phyloP scores from a whole-genome alignment of 2,797 vertebrate genomes.

The Alcedo atthis region DNA sequence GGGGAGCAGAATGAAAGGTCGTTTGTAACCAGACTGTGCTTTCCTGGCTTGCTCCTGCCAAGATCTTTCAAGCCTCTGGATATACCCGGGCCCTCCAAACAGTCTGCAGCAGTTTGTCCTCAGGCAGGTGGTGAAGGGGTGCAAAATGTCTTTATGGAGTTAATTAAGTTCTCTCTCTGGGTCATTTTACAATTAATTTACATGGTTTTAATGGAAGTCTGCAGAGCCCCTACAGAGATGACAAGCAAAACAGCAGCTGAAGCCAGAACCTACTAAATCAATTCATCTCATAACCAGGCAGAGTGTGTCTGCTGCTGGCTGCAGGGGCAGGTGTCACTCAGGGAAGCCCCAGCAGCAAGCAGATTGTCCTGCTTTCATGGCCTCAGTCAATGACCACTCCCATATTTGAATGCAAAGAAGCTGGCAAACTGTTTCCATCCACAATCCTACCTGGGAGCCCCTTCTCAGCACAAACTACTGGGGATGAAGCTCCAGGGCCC shows the following conservation, averaged over 20 bases:
- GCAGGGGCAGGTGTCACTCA: background rate
- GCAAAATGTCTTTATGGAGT: background rate
- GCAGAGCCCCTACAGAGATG: background rate
- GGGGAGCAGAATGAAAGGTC: background rate
- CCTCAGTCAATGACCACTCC: background rate
- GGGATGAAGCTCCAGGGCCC: background rate
- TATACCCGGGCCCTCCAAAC: background rate
- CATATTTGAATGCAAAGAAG: background rate
- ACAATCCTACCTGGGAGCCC: background rate
- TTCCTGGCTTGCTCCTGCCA: background rate
- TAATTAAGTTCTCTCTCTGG: background rate
- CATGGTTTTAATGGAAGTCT: background rate
- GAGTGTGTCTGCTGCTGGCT: background rate
- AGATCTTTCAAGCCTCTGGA: background rate
- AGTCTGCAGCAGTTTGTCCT: background rate
- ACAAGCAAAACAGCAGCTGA: background rate
- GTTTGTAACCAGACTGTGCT: rapidly evolving
- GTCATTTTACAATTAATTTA: background rate
- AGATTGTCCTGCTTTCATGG: background rate
- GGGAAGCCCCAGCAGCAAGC: background rate
- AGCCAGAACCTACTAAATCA: background rate
- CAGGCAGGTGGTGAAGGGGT: background rate
- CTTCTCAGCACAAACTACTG: background rate
- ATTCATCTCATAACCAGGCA: background rate
- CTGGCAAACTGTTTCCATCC: background rate